Evolutionary conservation across 2,797 vertebrate species (phyloP).

Genomic region (Acrossocheilus fasciatus): DNA sequence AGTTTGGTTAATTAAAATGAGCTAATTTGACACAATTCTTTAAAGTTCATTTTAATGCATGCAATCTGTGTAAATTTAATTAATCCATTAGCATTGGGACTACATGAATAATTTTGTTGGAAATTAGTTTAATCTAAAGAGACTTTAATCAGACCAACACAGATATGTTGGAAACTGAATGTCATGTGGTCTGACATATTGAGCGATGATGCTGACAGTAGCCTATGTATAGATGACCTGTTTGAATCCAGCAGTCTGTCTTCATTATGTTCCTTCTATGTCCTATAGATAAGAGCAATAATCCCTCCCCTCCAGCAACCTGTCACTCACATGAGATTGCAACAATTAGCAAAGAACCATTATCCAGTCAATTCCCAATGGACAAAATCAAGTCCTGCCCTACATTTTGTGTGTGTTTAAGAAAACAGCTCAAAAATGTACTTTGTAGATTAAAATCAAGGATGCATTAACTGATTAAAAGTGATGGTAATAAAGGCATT

Average conservation of each 20-base stretch:
- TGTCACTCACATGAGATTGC: neutral
- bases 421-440: neutral
- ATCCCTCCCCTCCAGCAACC: neutral
- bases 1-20: constrained; percentile 37
- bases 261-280: neutral
- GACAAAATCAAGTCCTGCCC: neutral
- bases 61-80: neutral
- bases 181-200: neutral
- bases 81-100: neutral
- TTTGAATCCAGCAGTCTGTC: neutral
- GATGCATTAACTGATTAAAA: neutral
- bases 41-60: constrained; percentile 6
- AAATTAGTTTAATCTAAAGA: neutral
- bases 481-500: neutral
- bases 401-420: neutral
- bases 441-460: neutral
- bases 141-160: neutral
- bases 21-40: constrained; percentile 11
- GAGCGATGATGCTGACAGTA: neutral
- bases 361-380: neutral
- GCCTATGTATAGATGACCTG: neutral
- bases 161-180: constrained; percentile 1
- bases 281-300: constrained; percentile 4
- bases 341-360: neutral
- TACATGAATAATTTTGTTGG: neutral